Evolutionary conservation across 2,888 invertebrate species (phyloP), one percentile per base, ranked within the genome.

Genomic region (Hecatera dysodea): DNA sequence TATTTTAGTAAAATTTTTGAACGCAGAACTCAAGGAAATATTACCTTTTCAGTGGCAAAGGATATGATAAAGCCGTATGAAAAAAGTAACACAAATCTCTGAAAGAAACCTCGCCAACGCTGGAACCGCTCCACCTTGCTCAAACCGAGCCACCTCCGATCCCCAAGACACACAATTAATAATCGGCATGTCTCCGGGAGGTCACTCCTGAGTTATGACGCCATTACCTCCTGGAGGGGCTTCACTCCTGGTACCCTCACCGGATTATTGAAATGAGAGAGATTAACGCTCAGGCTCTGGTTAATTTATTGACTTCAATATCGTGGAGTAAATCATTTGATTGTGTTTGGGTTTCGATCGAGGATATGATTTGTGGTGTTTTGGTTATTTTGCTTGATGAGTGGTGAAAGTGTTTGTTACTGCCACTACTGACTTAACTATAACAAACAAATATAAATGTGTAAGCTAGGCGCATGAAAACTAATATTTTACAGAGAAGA

Each of bases 231-330:
- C 72, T 72, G 44, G 17, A 48, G 67, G 60, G 72, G 27, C 36
- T 36, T 42, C 39, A 42, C 33, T 52, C 59, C 60, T 72, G n/a
- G 72, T 24, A 33, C 76, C 64, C 59, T 59, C n/a, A n/a, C 71
- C 62, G 72, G 85, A 81, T 84, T 84, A 84, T 84, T 84, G 84
- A 85, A 84, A 85, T 85, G 79, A 84, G 83, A 84, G 83, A 83
- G 84, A 84, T 84, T 85, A 84, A 85, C 83, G 71, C 67, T 63
- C 66, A 63, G 57, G 52, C 65, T 52, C 55, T 63, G 48, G 7
- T 48, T 68, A 80, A 84, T 84, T 84, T 84, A 85, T 85, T 67
- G 67, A 60, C 55, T 73, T 52, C 73, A 83, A 80, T 85, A 83
- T 84, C 67, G 59, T 59, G 52, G 59, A 48, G 60, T 80, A 63